Base-by-base conservation (phyloP, 2,888 invertebrate species). In the Himalopsyche japonica region DNA sequence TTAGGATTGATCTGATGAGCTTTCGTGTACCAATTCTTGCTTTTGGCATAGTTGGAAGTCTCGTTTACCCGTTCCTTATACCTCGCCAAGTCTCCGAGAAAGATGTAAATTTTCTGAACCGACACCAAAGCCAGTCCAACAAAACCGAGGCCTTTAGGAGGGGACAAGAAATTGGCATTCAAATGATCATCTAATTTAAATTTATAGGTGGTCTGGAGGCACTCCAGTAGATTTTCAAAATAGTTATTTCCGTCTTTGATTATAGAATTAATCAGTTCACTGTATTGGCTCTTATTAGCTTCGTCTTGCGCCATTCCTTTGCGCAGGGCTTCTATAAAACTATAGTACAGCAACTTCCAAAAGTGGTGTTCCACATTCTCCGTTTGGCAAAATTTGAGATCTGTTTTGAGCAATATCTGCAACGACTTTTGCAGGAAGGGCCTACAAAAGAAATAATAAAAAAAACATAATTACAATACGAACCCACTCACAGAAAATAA, bases 1-100 rank as follows among this genome's bases (percentile, higher is more conserved):
- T 97, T 97, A 10, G 99, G 98, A 91, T 98, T 97, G 70, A 98
- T 94, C 90, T 96, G 96, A 89, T 98, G 97, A 15, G 99, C 98
- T 91, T 97, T 97, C 86, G 97, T 94, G 90, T 99, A 99, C 95
- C 96, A 98, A 88, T 96, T 94, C 89, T 92, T 92, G 89, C 92
- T 92, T 88, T 92, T 92, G 70, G 96, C 96, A 89, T 95, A 98
- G 91, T 97, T 97, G 83, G 94, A 93, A 0, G 95, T 95, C 89
- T 96, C 96, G 88, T 95, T 95, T 70, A 95, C 95, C 91, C 96
- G 96, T 89, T 97, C 97, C 89, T 95, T 95, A 91, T 99, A 99
- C 85, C 99, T 94, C 18, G 97, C 96, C 88, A 99, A 93, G 91
- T 99, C 99, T 1, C 99, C 99, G 88, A 99, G 93, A 89, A 95